These are phyloP conservation scores for Coelogynopora nodosa DNA, from an alignment of 2,888 invertebrate species.

Conservation along the genomic window DNA sequence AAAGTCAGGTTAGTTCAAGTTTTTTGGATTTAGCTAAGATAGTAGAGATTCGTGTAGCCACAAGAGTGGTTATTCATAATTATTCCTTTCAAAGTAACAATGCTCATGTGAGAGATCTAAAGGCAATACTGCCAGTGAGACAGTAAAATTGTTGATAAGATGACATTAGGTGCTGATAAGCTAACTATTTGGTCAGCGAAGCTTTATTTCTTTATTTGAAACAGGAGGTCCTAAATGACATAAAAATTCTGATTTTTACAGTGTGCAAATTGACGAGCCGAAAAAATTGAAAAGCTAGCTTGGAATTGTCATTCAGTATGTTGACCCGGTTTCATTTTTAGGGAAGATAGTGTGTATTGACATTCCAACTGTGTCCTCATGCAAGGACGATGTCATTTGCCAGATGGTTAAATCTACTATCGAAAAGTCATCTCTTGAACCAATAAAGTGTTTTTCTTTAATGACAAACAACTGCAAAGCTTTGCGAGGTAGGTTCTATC, in stretches of 20 bases:
- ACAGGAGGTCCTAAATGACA: conserved; percentile 23
- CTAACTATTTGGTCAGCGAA: neutral
- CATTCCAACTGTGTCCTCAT: conserved; percentile 32
- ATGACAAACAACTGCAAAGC: conserved; percentile 37
- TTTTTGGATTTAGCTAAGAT: conserved; percentile 32
- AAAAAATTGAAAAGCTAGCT: conserved; percentile 26
- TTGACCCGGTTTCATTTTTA: neutral
- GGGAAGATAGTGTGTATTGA: conserved; percentile 36
- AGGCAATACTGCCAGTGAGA: conserved; percentile 21
- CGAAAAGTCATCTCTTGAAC: conserved; percentile 4
- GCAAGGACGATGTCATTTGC: neutral
- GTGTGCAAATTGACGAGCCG: conserved; percentile 33
- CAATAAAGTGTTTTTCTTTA: conserved; percentile 29
- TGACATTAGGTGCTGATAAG: conserved; percentile 33
- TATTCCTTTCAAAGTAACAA: conserved; percentile 38
- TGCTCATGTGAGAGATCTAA: conserved; percentile 29
- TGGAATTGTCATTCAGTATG: conserved; percentile 18
- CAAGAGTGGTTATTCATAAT: conserved; percentile 34
- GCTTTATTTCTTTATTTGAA: conserved; percentile 32
- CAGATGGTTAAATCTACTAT: neutral
- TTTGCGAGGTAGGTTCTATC: conserved; percentile 16
- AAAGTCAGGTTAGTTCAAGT: conserved; percentile 2
- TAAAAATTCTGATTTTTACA: conserved; percentile 29
- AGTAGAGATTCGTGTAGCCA: conserved; percentile 30
- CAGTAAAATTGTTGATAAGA: neutral